phyloP scores from a whole-genome alignment of 2,888 invertebrate species.

The Ischnura elegans region DNA sequence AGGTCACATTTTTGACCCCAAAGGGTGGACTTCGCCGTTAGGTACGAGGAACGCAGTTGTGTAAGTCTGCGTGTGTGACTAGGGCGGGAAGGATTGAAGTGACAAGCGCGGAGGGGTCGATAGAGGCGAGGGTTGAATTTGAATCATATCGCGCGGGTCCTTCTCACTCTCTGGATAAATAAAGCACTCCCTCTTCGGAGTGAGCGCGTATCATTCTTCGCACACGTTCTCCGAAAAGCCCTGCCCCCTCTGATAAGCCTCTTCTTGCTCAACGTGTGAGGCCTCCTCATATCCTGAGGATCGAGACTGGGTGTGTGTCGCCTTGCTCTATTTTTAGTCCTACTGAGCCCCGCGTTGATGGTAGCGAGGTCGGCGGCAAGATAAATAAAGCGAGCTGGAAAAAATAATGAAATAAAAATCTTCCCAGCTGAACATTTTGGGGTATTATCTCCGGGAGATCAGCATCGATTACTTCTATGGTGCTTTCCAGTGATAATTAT shows the following conservation, averaged over 20 bases:
- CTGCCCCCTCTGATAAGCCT: background rate
- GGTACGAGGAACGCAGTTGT: too few relatives aligned
- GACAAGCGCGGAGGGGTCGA: background rate
- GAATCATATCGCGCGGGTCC: background rate
- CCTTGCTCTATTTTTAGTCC: background rate
- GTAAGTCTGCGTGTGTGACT: too few relatives aligned
- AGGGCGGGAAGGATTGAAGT: too few relatives aligned
- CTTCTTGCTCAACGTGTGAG: background rate
- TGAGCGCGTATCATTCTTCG: background rate
- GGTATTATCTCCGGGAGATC: too few relatives aligned
- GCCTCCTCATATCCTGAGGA: background rate
- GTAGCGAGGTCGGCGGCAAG: background rate
- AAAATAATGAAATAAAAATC: too few relatives aligned
- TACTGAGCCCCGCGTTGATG: background rate
- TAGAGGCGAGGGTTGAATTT: background rate
- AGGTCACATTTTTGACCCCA: too few relatives aligned
- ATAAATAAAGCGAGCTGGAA: too few relatives aligned
- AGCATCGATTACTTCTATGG: too few relatives aligned
- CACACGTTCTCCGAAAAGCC: background rate
- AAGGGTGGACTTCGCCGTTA: too few relatives aligned
- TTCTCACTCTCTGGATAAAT: background rate
- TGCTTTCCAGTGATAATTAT: too few relatives aligned
- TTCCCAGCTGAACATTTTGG: too few relatives aligned
- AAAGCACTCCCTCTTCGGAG: background rate
- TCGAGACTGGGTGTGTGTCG: background rate